These are phyloP conservation scores for Taphrorychus bicolor DNA, from an alignment of 2,888 invertebrate genomes.

Conservation along the genomic window DNA sequence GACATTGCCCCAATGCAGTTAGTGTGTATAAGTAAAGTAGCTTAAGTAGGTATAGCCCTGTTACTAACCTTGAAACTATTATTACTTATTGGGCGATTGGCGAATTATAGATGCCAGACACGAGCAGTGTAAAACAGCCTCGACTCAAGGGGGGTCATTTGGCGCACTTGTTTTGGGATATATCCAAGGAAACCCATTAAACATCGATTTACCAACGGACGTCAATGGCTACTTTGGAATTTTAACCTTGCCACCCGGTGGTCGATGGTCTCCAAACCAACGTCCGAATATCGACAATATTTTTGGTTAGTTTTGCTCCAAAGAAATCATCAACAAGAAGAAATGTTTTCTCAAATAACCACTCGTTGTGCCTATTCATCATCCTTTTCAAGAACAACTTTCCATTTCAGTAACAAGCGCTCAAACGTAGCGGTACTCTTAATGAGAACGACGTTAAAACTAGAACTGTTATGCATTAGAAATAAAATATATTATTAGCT, in stretches of 20 bases:
- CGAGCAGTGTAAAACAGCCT: neutral
- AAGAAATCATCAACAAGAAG: too few relatives aligned
- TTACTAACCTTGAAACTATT: neutral
- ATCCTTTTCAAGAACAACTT: neutral
- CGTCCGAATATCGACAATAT: neutral
- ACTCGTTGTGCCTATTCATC: too few relatives aligned
- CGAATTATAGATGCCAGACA: neutral
- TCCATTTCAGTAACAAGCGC: neutral
- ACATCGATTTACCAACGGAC: slow-evolving; percentile 17
- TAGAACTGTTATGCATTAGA: too few relatives aligned
- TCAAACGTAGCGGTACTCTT: neutral
- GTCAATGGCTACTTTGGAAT: neutral
- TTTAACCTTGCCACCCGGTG: neutral
- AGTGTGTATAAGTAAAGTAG: too few relatives aligned
- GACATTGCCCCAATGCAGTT: too few relatives aligned
- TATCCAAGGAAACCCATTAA: slow-evolving; percentile 26
- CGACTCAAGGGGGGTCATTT: neutral
- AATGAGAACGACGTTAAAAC: neutral
- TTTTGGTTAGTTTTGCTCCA: too few relatives aligned
- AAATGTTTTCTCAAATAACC: too few relatives aligned
- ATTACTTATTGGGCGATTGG: too few relatives aligned
- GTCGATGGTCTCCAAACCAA: neutral
- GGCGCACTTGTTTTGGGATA: neutral
- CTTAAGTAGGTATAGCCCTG: neutral
- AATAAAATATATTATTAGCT: too few relatives aligned